These are phyloP conservation scores for Oryctes rhinoceros DNA, from an alignment of 1,140 invertebrate genomes.

Conservation along the genomic window DNA sequence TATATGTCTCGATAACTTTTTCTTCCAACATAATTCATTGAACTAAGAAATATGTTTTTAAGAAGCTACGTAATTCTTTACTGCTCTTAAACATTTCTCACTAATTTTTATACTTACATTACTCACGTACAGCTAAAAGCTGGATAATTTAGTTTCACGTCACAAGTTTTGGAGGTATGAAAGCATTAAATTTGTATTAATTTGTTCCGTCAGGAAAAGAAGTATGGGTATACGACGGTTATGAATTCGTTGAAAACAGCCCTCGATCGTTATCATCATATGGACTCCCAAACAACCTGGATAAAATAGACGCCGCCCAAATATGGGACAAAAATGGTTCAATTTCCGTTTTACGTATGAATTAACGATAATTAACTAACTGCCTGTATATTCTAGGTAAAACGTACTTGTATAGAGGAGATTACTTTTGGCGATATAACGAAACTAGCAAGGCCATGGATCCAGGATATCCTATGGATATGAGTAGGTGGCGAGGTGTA, in stretches of 20 bases:
- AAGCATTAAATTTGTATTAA: not conserved
- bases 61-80: no score
- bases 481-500: conserved; percentile 73
- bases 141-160: no score
- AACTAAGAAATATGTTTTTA: no score
- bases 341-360: conserved; percentile 3
- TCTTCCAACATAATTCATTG: no score
- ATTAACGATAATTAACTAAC: not conserved
- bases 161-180: no score
- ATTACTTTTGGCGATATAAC: conserved; percentile 76
- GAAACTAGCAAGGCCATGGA: conserved; percentile 68
- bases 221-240: conserved; percentile 75
- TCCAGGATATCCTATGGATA: conserved; percentile 71
- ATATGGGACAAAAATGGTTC: conserved; percentile 68
- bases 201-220: conserved; percentile 64
- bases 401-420: conserved; percentile 68
- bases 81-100: no score
- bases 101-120: no score
- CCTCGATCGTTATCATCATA: conserved; percentile 68
- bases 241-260: conserved; percentile 66
- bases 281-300: conserved; percentile 69
- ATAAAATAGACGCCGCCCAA: conserved; percentile 76
- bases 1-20: no score
- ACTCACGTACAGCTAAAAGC: no score
- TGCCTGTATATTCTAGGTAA: conserved; percentile 56